A percentile compares a stretch with the other conserved stretches of the same genome.
phyloP scores from a whole-genome alignment of 2,797 vertebrate genomes.

The Phalanger gymnotis region DNA sequence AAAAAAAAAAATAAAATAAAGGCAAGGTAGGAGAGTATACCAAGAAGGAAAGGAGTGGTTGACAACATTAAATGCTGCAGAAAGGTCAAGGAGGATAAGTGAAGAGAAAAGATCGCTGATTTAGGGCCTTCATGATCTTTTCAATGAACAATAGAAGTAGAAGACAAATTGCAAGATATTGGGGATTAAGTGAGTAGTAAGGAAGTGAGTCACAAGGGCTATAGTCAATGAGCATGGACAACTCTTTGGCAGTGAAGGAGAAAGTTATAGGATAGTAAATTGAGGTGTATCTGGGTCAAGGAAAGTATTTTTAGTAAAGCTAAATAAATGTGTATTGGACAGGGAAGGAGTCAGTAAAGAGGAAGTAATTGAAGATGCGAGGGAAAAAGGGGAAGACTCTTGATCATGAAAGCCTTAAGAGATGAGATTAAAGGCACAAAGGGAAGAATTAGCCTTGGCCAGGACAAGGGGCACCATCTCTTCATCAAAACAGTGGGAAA shows the following conservation, averaged over 20 bases:
- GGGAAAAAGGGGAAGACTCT: background rate
- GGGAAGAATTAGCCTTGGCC: background rate
- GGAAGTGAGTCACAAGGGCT: background rate
- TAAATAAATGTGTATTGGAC: background rate
- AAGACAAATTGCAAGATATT: background rate
- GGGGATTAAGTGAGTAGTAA: background rate
- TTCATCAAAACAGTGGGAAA: background rate
- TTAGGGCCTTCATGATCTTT: background rate
- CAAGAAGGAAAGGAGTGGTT: background rate
- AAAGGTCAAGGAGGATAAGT: background rate
- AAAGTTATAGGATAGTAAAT: background rate
- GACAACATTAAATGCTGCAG: background rate
- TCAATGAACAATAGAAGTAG: background rate
- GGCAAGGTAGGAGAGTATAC: background rate
- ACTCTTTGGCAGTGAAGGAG: background rate
- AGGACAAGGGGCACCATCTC: background rate
- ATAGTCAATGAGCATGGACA: background rate
- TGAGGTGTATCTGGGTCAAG: background rate
- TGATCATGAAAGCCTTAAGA: background rate
- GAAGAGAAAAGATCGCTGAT: background rate
- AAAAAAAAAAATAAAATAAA: background rate
- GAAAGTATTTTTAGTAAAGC: background rate
- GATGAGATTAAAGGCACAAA: background rate
- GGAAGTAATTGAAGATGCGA: background rate
- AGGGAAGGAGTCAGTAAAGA: background rate